Evolutionary conservation across 2,888 invertebrate species (phyloP), one percentile per base, ranked within the genome.

Genomic region (Campaea margaritaria): DNA sequence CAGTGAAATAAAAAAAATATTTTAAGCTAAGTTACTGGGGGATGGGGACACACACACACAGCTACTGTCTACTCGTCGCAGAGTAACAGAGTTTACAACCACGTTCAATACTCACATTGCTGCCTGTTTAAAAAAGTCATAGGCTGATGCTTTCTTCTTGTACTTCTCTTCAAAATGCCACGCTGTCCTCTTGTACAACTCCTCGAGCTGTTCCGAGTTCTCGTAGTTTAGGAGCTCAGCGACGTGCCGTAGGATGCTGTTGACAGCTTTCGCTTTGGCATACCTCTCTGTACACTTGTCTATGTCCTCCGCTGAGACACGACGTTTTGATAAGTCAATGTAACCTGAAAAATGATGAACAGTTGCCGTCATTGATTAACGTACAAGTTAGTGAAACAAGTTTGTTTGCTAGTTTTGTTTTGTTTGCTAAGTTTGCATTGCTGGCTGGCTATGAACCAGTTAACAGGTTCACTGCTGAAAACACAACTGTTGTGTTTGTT

Each of bases 91-190:
- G 3, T 21, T 3, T 21, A 31, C 2, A 31, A 31, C 7, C 31
- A 31, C 9, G 10, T 31, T 31, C 10, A 9, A 31, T 31, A 94
- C 96, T 94, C 93, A 98, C 97, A 96, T 94, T 50, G 99, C 99
- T 70, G 99, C 98, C 91, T 99, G 98, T 92, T 99, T 99, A 86
- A 99, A 99, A 73, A 97, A 97, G 84, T 99, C 99, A 87, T 98
- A 99, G 36, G 99, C 97, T 2, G 97, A 97, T 0, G 98, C 98
- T 86, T 99, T 98, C 77, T 96, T 96, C 85, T 98, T 99, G 82
- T 97, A 97, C 85, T 99, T 99, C 78, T 97, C 97, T 85, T 99
- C 99, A 89, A 99, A 99, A 80, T 96, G 94, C 99, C 99, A 99
- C 0, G 99, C 99, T 0, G 99, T 99, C 81, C 97, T 97, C 78